Evolutionary conservation across 1,140 invertebrate species (phyloP).

Genomic region (Heliconius hermathena): DNA sequence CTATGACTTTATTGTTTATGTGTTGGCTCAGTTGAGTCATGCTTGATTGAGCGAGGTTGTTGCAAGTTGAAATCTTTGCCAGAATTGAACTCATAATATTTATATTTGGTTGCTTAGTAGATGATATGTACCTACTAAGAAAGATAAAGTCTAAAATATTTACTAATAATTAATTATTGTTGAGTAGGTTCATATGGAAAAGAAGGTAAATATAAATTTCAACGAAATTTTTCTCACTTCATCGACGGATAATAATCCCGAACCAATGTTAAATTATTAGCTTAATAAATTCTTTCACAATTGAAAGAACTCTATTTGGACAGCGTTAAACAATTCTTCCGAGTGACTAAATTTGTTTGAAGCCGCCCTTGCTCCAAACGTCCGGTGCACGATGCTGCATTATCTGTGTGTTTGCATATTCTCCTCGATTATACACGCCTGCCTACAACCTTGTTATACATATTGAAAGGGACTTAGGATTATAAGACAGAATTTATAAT

Average conservation of each 20-base stretch:
- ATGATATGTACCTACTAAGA: no score
- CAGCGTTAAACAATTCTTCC: slow-evolving; percentile 80
- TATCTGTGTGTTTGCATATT: slow-evolving; percentile 65
- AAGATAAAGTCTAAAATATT: neutral
- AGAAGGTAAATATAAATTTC: slow-evolving; percentile 16
- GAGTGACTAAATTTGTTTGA: slow-evolving; percentile 67
- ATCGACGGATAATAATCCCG: slow-evolving; percentile 58
- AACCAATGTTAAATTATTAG: slow-evolving; percentile 74
- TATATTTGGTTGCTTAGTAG: neutral
- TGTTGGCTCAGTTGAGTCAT: no score
- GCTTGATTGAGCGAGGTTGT: no score
- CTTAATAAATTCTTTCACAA: slow-evolving; percentile 61
- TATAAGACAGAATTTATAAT: neutral
- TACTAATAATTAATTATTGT: neutral
- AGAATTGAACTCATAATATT: neutral
- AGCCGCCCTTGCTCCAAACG: slow-evolving; percentile 60
- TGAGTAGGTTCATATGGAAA: neutral
- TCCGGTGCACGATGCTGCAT: slow-evolving; percentile 50
- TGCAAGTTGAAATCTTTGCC: neutral
- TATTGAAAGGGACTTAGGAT: neutral
- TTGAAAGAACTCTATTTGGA: slow-evolving; percentile 70
- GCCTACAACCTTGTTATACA: slow-evolving; percentile 39
- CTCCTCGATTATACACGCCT: slow-evolving; percentile 68
- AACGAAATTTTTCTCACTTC: slow-evolving; percentile 12
- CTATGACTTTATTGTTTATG: no score